Evolutionary conservation across 2,888 invertebrate genomes (phyloP).

Genomic region (Harmothoe impar): DNA sequence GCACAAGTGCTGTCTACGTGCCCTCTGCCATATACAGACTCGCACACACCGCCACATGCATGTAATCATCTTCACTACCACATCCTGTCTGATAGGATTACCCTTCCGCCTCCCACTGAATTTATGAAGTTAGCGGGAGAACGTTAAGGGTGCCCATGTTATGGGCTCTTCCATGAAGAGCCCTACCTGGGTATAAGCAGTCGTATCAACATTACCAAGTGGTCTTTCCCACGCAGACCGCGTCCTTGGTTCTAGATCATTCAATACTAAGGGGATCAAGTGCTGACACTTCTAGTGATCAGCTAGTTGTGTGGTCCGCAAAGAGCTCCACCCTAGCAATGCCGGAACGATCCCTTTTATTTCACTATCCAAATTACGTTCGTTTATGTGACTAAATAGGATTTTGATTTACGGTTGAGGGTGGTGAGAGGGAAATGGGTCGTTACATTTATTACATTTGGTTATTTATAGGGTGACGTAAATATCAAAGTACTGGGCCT

Average conservation of each 20-base stretch:
- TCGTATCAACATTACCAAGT: background rate
- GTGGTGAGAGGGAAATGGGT: constrained; percentile 5
- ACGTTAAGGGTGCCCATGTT: background rate
- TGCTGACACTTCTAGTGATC: background rate
- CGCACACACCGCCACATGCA: background rate
- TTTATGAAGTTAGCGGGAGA: constrained; percentile 21
- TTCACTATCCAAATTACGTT: background rate
- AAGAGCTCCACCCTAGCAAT: background rate
- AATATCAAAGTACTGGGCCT: background rate
- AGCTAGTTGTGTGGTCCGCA: constrained; percentile 11
- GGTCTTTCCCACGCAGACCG: background rate
- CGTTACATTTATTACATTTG: background rate
- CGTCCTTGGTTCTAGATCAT: background rate
- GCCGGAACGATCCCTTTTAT: constrained; percentile 12
- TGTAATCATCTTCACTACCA: background rate
- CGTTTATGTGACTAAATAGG: constrained; percentile 23
- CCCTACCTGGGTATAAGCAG: background rate
- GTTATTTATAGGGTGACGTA: background rate
- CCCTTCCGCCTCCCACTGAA: background rate
- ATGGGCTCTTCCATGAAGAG: background rate
- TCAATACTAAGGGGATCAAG: constrained; percentile 35
- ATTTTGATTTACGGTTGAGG: constrained; percentile 2
- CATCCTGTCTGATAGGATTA: background rate
- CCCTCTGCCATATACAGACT: background rate
- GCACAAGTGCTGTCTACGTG: background rate